phyloP scores from a whole-genome alignment of 2,888 invertebrate genomes.

The Eupithecia inturbata region DNA sequence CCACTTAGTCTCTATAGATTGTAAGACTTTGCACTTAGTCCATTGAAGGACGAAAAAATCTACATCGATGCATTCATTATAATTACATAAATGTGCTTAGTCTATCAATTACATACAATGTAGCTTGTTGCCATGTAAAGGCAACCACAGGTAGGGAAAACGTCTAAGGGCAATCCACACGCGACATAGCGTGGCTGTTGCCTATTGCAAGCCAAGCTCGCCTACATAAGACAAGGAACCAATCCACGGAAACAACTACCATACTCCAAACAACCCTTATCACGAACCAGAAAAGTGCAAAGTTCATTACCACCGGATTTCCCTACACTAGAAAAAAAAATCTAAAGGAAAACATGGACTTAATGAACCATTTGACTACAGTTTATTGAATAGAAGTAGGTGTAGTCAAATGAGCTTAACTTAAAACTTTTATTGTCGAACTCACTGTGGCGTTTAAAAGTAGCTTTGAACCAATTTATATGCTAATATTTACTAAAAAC shows the following conservation, averaged over 20 bases:
- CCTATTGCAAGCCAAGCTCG: slow-evolving; percentile 58
- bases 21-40: background rate
- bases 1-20: no score
- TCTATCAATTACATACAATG: slow-evolving; percentile 43
- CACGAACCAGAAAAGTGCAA: slow-evolving; percentile 44
- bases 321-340: slow-evolving; percentile 6
- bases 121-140: slow-evolving; percentile 49
- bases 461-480: slow-evolving; percentile 26
- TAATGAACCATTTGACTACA: slow-evolving; percentile 14
- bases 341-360: slow-evolving; percentile 13
- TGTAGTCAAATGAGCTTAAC: background rate
- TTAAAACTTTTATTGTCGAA: background rate
- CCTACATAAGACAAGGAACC: slow-evolving; percentile 61
- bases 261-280: slow-evolving; percentile 53
- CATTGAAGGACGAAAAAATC: background rate
- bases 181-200: slow-evolving; percentile 78
- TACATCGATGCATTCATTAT: background rate
- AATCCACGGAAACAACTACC: slow-evolving; percentile 61
- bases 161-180: slow-evolving; percentile 62
- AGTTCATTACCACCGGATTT: slow-evolving; percentile 36
- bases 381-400: slow-evolving; percentile 15
- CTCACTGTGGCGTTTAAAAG: background rate
- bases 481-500: slow-evolving; percentile 37
- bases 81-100: slow-evolving; percentile 25
- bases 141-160: slow-evolving; percentile 57